Base-by-base conservation (phyloP, 1,140 invertebrate species). In the Triops cancriformis region DNA sequence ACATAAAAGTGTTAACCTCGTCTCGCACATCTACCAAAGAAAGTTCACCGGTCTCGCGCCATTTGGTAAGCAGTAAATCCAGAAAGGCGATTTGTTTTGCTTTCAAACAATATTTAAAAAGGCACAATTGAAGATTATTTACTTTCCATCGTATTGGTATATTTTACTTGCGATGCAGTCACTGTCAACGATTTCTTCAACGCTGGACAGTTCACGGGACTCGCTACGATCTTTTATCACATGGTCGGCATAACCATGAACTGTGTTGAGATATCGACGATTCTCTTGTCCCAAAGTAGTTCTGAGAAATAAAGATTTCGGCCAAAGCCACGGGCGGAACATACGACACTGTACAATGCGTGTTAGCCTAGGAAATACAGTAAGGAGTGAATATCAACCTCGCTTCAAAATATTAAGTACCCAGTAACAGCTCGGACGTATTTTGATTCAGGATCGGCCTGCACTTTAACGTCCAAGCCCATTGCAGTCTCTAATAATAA, bases 401-500 rank as follows among this genome's bases (percentile, higher is more conserved):
- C 31, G 31, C 31, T 37, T 37, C 31, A 37, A 37, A n/a, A 7
- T 37, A 37, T 37, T 37, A 37, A 4, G 10, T 64, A 64, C 51
- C 23, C 18, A n/a, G 1, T 83, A 73, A 94, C 88, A 28, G 93
- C 91, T 81, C 88, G 85, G 1, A 93, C 91, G 84, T 95, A 95
- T 79, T 90, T 89, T 37, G 90, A 91, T 77, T 91, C 87, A 31
- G 84, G 85, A 81, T 90, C 85, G 77, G 83, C 85, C 83, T 94
- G 92, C 1, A 91, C 90, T 83, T 89, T 88, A 9, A 93, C 87
- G 82, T 87, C 86, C 77, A 87, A 85, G 64, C 93, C 94, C 93
- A 95, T 95, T 10, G 93, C 93, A 78, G 92, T 93, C 85, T 95
- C 87, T 82, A 87, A 87, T 5, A 64, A 23, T 12, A n/a, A 3